Percentiles rank a stretch among this genome's conserved stretches.
Conservation (phyloP, 2,797 vertebrate genomes). For the Lutjanus campechanus region DNA sequence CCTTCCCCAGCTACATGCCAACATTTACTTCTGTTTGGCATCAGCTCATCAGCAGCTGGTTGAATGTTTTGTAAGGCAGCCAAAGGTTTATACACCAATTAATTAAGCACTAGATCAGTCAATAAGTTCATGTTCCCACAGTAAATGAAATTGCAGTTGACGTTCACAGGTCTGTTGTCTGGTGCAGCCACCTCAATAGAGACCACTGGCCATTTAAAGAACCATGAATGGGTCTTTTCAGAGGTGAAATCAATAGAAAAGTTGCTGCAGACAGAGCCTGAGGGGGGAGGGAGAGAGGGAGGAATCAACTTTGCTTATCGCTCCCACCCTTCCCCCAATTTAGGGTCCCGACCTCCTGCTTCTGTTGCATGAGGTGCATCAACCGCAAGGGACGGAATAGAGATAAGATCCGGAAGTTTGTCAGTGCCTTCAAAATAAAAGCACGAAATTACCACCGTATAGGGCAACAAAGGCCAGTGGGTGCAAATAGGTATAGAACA, state of each 20-base stretch:
- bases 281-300: slow-evolving; percentile 8
- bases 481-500: not conserved
- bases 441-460: accelerated
- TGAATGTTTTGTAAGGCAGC: not conserved
- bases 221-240: slow-evolving; percentile 77
- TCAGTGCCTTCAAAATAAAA: slow-evolving; percentile 60
- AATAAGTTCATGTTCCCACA: slow-evolving; percentile 15
- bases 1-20: not conserved
- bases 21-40: too few species aligned
- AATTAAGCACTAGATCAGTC: not conserved
- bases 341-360: slow-evolving; percentile 53
- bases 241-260: slow-evolving; percentile 63
- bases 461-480: accelerated
- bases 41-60: too few species aligned
- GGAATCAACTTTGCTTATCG: slow-evolving; percentile 46
- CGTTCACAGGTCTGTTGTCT: slow-evolving; percentile 48
- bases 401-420: not conserved
- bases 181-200: slow-evolving; percentile 51
- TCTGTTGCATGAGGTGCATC: slow-evolving; percentile 14
- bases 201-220: slow-evolving; percentile 58
- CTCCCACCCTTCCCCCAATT: slow-evolving; percentile 82
- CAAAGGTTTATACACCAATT: not conserved
- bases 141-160: slow-evolving; percentile 59
- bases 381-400: not conserved
- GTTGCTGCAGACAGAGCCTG: slow-evolving; percentile 55